These are phyloP conservation scores for Fopius arisanus DNA, from an alignment of 1,140 invertebrate species.

Conservation along the genomic window DNA sequence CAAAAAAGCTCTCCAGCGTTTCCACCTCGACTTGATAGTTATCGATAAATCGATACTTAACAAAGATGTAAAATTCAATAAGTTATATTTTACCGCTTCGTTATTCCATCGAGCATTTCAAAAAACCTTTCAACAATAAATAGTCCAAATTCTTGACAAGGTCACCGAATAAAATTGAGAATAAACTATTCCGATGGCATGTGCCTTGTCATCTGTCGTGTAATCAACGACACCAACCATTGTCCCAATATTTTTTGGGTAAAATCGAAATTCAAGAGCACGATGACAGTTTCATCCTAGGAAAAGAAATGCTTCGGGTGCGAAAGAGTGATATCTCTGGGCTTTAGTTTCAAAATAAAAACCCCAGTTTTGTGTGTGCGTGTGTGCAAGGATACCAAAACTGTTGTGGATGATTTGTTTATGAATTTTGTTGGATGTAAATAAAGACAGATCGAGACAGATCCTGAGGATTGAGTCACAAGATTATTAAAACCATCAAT, in stretches of 20 bases:
- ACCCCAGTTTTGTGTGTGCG: background rate
- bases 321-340: background rate
- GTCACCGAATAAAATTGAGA: constrained; percentile 5
- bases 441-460: constrained; percentile 39
- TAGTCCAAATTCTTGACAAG: background rate
- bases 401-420: constrained; percentile 35
- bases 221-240: constrained; percentile 27
- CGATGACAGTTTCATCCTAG: background rate
- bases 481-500: too few relatives aligned
- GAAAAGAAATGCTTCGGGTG: constrained; percentile 4
- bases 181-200: constrained; percentile 25
- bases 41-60: too few relatives aligned
- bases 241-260: constrained; percentile 20
- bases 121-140: too few relatives aligned
- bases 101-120: too few relatives aligned
- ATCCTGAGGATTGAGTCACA: constrained; percentile 19
- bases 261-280: constrained; percentile 2
- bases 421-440: constrained; percentile 42
- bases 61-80: too few relatives aligned
- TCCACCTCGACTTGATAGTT: too few relatives aligned
- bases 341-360: background rate
- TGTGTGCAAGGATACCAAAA: constrained; percentile 1
- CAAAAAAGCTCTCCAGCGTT: too few relatives aligned
- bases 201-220: constrained; percentile 32
- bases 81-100: too few relatives aligned